phyloP scores from a whole-genome alignment of 64 coral and sea anemone species.

The Astreopora myriophthalma region DNA sequence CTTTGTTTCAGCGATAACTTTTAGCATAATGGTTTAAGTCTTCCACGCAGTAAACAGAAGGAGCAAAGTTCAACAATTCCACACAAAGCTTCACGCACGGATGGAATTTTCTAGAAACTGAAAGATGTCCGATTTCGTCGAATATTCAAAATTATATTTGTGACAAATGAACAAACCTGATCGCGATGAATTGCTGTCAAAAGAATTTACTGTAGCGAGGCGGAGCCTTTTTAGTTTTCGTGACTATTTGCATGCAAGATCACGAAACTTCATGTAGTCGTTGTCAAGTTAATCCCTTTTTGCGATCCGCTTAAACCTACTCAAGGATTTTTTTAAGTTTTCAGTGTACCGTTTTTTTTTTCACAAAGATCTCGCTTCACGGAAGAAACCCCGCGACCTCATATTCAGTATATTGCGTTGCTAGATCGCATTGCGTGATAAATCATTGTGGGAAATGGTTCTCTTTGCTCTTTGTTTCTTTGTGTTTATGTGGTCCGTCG shows the following conservation, averaged over 20 bases:
- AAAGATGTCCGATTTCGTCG: neutral
- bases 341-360: neutral
- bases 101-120: neutral
- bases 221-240: neutral
- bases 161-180: too few species aligned
- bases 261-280: neutral
- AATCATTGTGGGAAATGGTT: too few species aligned
- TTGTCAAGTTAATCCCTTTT: neutral
- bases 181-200: neutral
- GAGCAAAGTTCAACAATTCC: neutral
- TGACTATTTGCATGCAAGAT: neutral
- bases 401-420: neutral
- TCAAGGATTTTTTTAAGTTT: neutral
- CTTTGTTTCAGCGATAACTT: neutral
- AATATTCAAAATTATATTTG: neutral
- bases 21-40: neutral
- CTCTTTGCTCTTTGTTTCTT: too few species aligned
- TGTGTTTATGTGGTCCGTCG: neutral
- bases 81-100: neutral
- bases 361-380: neutral
- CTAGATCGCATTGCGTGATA: neutral
- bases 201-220: neutral
- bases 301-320: neutral
- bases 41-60: neutral
- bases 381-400: neutral